Evolutionary conservation across 2,797 vertebrate species (phyloP).

Genomic region (Steatocranus sp.): DNA sequence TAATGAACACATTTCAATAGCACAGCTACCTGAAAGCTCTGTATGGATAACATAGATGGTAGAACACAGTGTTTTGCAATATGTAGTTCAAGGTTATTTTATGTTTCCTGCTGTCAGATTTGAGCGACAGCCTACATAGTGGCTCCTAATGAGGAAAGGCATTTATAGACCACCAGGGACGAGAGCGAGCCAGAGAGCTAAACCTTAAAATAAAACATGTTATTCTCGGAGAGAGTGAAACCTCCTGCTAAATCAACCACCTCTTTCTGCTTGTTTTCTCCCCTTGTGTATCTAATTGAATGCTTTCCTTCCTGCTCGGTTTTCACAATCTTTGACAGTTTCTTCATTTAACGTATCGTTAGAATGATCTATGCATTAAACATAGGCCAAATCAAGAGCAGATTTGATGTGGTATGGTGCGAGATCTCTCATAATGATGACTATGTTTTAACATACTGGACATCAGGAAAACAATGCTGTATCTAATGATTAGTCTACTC

Average conservation of each 20-base stretch:
- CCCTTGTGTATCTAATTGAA: not conserved
- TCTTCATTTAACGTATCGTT: not conserved
- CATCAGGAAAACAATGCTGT: not conserved
- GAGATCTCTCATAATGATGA: not conserved
- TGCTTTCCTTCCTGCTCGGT: not conserved
- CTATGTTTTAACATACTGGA: not conserved
- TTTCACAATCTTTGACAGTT: not conserved
- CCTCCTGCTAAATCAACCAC: constrained; percentile 38
- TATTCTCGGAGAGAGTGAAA: constrained; percentile 64
- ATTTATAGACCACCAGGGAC: constrained; percentile 69
- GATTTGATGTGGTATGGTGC: not conserved
- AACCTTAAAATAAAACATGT: constrained; percentile 76
- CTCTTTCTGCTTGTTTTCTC: constrained; percentile 4
- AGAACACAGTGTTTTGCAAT: constrained; percentile 16
- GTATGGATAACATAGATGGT: not conserved
- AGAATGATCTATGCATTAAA: not conserved
- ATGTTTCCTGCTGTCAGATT: constrained; percentile 60
- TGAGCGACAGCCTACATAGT: constrained; percentile 73
- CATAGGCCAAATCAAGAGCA: not conserved
- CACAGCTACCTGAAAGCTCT: not conserved
- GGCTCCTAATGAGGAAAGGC: constrained; percentile 70
- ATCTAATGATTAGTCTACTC: not conserved
- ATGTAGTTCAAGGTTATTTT: constrained; percentile 78
- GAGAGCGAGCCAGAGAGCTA: constrained; percentile 55
- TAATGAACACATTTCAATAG: not conserved